phyloP scores from a whole-genome alignment of 2,797 vertebrate genomes.

The Lerista edwardsae region DNA sequence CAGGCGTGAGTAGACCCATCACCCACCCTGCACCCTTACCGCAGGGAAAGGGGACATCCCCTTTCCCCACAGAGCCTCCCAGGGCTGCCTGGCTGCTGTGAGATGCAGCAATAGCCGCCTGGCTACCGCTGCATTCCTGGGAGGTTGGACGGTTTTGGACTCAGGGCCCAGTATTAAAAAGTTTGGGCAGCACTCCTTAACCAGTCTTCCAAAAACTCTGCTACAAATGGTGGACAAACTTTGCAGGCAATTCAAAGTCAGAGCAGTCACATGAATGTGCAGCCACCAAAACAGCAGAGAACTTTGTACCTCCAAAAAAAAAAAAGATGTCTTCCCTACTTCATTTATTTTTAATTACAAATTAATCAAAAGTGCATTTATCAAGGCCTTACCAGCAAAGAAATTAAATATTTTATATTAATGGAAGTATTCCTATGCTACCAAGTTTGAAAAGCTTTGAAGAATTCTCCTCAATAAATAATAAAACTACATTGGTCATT shows the following conservation, averaged over 20 bases:
- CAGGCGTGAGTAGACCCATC: too few species aligned
- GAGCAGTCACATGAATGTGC: neutral
- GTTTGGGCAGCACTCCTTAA: neutral
- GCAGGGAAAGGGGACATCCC: too few species aligned
- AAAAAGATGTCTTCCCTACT: conserved; percentile 51
- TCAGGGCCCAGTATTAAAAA: too few species aligned
- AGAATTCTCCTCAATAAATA: conserved; percentile 64
- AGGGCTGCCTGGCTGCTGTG: too few species aligned
- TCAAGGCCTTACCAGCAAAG: conserved; percentile 41
- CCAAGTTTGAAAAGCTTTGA: conserved; percentile 57
- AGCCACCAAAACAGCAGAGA: neutral
- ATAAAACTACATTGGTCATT: conserved; percentile 51
- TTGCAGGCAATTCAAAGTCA: neutral
- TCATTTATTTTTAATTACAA: conserved; percentile 61
- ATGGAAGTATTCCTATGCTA: conserved; percentile 64
- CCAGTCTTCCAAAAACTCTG: neutral
- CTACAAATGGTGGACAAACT: neutral
- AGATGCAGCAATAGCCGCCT: too few species aligned
- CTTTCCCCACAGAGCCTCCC: too few species aligned
- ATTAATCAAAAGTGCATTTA: conserved; percentile 65
- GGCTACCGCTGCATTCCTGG: too few species aligned
- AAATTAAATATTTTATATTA: conserved; percentile 63
- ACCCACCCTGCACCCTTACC: too few species aligned
- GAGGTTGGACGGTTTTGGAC: too few species aligned
- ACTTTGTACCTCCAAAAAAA: conserved; percentile 24